Base-by-base conservation (phyloP, 2,113 vertebrate genomes). In the Eudyptes chrysolophus region DNA sequence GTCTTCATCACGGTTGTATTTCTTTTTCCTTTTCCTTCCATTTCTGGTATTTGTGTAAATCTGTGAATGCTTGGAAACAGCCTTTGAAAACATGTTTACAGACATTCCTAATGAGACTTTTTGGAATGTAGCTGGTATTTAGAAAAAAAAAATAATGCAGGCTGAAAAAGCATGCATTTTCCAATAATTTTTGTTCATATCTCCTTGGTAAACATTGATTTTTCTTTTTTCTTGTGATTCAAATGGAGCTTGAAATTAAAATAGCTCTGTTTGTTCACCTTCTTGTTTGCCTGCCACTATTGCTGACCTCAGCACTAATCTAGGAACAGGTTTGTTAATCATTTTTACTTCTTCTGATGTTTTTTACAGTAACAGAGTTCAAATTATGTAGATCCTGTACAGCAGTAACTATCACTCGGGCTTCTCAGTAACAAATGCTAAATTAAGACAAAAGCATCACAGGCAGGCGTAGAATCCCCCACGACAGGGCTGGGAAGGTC, bases 221-320 rank as follows among this genome's bases (percentile, higher is more conserved):
- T 85, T 77, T 78, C 85, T 87, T 62, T 40, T 64, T 52, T 20
- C 76, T 87, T 49, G 77, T 84, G 80, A 76, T 91, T 89, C 48
- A 95, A 96, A 94, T 95, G 95, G 65, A 95, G 94, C 94, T 95
- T 95, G 94, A 94, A 95, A 97, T 97, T 51, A 72, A 96, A 92
- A 87, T 60, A 89, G 77, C 72, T 93, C 29, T 92, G 85, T 90
- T 94, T 93, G 68, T 85, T 91, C 86, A 68, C 51, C 32, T 83
- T 40, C 46, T 78, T 92, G 92, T 97, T 97, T 94, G 84, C 89
- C 64, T 60, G 65, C 36, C 34, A 1, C 38, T 70, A 24, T 64
- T 0, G 40, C 89, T 96, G 91, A 97, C 81, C 84, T 96, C 86
- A 87, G 95, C 95, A 61, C 80, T n/a, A 15, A 12, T 36, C 61